These are phyloP conservation scores for Edolisoma coerulescens DNA, from an alignment of 2,113 vertebrate genomes.

Conservation along the genomic window DNA sequence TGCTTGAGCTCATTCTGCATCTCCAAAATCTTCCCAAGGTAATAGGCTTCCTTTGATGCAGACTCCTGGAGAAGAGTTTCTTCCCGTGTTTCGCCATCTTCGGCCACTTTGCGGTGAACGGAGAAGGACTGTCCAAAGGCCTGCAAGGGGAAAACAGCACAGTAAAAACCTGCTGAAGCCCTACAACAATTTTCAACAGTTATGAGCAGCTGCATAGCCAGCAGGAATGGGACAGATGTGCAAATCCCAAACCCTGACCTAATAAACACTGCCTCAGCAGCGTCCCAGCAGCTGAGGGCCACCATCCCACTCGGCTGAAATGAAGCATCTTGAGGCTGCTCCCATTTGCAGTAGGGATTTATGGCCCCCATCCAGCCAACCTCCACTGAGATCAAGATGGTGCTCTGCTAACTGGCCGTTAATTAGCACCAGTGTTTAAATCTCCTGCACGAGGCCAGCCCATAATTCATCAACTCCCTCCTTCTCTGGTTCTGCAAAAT, in stretches of 20 bases:
- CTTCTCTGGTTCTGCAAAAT: neutral
- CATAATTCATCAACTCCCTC: neutral
- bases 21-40: slow-evolving; percentile 87
- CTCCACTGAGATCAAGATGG: slow-evolving; percentile 8
- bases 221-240: neutral
- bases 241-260: neutral
- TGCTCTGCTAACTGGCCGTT: neutral
- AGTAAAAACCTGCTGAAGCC: neutral
- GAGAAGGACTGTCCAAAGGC: slow-evolving; percentile 97
- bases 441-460: neutral
- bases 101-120: slow-evolving; percentile 94
- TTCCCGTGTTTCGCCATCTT: slow-evolving; percentile 93
- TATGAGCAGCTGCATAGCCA: neutral
- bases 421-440: neutral
- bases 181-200: neutral
- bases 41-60: slow-evolving; percentile 94
- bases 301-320: neutral
- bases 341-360: neutral
- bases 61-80: slow-evolving; percentile 95
- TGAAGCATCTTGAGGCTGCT: neutral
- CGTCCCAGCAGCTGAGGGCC: neutral
- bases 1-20: slow-evolving; percentile 89
- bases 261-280: neutral
- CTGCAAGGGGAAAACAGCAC: slow-evolving; percentile 66
- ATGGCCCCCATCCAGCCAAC: neutral